phyloP scores from a whole-genome alignment of 2,113 vertebrate species.

The Seriola quinqueradiata region DNA sequence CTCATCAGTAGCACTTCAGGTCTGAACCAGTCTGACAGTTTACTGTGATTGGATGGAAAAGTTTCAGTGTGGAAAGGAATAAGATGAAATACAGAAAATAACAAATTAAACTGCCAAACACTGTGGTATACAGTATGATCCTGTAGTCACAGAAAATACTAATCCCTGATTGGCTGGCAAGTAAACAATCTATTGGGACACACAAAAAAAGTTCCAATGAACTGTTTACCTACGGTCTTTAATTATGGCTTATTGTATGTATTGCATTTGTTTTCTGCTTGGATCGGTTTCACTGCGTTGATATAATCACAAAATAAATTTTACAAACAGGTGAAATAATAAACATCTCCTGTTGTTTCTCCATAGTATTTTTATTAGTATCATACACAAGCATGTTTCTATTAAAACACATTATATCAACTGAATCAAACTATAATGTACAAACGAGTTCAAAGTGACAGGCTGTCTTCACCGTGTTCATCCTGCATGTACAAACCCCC shows the following conservation, averaged over 20 bases:
- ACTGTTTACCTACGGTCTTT: no score
- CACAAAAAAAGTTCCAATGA: no score
- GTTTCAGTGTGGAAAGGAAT: no score
- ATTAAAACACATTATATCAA: conserved; percentile 74
- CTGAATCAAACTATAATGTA: conserved; percentile 84
- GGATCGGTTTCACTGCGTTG: no score
- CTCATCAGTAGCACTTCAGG: background rate
- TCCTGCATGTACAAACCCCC: conserved; percentile 19
- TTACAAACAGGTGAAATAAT: background rate
- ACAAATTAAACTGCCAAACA: no score
- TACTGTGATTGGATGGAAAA: no score
- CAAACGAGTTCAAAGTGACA: conserved; percentile 68
- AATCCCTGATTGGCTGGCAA: background rate
- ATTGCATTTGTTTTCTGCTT: no score
- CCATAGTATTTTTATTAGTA: conserved; percentile 74
- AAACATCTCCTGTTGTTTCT: background rate
- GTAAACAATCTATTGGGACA: no score
- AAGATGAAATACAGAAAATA: no score
- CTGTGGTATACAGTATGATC: no score
- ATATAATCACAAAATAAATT: no score
- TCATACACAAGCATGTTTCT: conserved; percentile 78
- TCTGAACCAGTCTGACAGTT: background rate
- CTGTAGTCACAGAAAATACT: background rate
- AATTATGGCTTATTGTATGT: no score
- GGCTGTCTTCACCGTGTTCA: background rate